Base-by-base conservation (phyloP, 2,888 invertebrate species). In the Laothoe populi region DNA sequence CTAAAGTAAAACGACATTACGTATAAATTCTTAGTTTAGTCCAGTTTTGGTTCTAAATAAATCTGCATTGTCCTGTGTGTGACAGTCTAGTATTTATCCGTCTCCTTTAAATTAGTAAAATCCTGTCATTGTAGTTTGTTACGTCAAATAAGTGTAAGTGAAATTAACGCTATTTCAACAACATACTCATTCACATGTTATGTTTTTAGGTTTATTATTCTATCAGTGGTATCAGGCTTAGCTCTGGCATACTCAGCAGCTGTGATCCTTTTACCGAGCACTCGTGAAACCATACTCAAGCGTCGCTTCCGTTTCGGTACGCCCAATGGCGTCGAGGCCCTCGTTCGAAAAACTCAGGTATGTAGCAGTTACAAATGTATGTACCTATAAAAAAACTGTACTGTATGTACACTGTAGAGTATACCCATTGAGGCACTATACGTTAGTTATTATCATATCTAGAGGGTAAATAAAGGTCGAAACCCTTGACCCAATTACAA, bases 341-440 rank as follows among this genome's bases (percentile, higher is more conserved):
- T 98, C 61, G 95, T 97, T 67, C 94, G 96, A 70, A 96, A 96
- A 81, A 96, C 97, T 77, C 97, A 97, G 95, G 97, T 97, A 66
- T 24, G 71, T 70, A 64, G 59, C 53, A 13, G 19, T 53, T 16
- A 38, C 31, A 35, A 46, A 7, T 16, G 4, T 48, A 40, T 24
- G 16, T 24, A 16, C 7, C 21, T 24, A n/a, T n/a, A n/a, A n/a
- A n/a, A n/a, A n/a, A n/a, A n/a, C n/a, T n/a, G n/a, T n/a, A n/a
- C n/a, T n/a, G n/a, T n/a, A n/a, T n/a, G n/a, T n/a, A n/a, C 38
- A 40, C 5, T 16, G 26, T 26, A 16, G 4, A 49, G n/a, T 26
- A 24, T 3, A 49, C 7, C 2, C 31, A 49, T 16, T 16, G 49
- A 49, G 19, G 1, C 53, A 19, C 11, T 35, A 8, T 19, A 42